Conservation (phyloP, 2,797 vertebrate genomes). For the Falco columbarius region DNA sequence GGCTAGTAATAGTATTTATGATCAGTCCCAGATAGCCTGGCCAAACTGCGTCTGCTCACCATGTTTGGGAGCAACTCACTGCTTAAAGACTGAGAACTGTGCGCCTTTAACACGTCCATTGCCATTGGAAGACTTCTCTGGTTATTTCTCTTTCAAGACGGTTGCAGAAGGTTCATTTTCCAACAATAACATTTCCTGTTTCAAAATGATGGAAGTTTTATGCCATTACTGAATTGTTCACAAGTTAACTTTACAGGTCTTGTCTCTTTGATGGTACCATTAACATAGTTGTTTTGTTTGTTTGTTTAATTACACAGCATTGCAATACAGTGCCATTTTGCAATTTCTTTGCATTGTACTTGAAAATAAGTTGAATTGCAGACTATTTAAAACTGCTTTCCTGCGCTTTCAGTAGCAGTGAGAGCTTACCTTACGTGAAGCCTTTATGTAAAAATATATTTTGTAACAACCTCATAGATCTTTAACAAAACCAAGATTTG, state of each 20-base stretch:
- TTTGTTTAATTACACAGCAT: constrained; percentile 14
- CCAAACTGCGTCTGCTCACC: not conserved
- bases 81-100: not conserved
- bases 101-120: accelerated
- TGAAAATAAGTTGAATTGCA: constrained; percentile 72
- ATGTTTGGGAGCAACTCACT: not conserved
- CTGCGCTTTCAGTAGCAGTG: constrained; percentile 44
- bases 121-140: not conserved
- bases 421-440: constrained; percentile 68
- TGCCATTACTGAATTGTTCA: not conserved
- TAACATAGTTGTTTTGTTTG: not conserved
- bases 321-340: constrained; percentile 66
- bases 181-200: not conserved
- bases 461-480: constrained; percentile 76
- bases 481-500: constrained; percentile 72
- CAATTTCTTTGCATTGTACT: constrained; percentile 75
- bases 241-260: constrained; percentile 27
- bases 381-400: constrained; percentile 71
- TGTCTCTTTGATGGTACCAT: constrained; percentile 60
- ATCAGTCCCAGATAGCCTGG: not conserved
- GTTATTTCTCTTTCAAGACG: not conserved
- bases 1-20: not conserved
- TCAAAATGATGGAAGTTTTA: not conserved
- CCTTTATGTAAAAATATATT: constrained; percentile 76
- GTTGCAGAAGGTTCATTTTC: not conserved